Evolutionary conservation across 2,113 vertebrate species (phyloP), one percentile per base, ranked within the genome.

Genomic region (Sardina pilchardus): DNA sequence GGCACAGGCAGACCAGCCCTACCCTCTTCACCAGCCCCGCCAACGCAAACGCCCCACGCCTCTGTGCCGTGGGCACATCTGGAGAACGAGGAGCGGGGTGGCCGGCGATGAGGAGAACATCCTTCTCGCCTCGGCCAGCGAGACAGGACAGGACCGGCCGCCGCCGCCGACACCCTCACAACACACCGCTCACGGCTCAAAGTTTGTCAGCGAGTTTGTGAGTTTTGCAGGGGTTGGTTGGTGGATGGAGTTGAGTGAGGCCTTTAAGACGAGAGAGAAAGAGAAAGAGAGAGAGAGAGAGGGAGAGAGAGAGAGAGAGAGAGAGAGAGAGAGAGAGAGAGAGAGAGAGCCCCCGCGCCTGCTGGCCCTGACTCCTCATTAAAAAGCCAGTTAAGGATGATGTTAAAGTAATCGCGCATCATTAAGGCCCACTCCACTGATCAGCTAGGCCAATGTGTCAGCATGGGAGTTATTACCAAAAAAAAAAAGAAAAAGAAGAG

Each of bases 361-460:
- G 92, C 89, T 89, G 94, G 92, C 93, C 88, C 90, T 94, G 91
- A 93, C 94, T 93, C 95, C 91, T 94, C 93, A 93, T 90, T 95
- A 95, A 94, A 94, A 91, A 93, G 95, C 94, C 94, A 93, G 95
- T 94, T 96, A 94, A 94, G 94, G 93, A 95, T 93, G 94, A 96
- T 95, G 91, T 95, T 95, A 92, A 96, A 96, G 94, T 94, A 95
- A 97, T 94, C 92, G 95, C 90, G 92, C 93, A 92, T 97, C 93
- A 95, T 96, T 96, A 96, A 92, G 96, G 94, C 91, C 93, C 93
- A 94, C 92, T 95, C 93, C 85, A 91, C 92, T 93, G 90, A 96
- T 96, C 93, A 97, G 92, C 93, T 95, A 90, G 94, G 93, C 93
- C 93, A 92, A 89, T 86, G 91, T 91, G 92, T 95, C 93, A 95